phyloP scores from a whole-genome alignment of 2,113 vertebrate genomes.

The Muscicapa adusta region DNA sequence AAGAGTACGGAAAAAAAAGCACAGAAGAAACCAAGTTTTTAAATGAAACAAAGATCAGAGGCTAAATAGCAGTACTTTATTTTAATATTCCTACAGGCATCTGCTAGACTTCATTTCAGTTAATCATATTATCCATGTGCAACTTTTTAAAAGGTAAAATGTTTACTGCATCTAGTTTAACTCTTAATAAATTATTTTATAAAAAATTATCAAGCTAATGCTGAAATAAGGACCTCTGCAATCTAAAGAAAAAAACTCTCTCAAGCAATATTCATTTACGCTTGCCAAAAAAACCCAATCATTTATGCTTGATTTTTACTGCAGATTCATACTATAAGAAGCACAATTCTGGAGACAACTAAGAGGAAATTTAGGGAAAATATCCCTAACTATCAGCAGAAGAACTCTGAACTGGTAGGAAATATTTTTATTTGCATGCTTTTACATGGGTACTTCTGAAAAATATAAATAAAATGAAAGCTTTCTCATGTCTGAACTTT shows the following conservation, averaged over 20 bases:
- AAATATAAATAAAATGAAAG: not conserved
- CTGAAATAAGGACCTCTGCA: not conserved
- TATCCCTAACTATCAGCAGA: not conserved
- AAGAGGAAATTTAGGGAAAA: not conserved
- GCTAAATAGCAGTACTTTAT: not conserved
- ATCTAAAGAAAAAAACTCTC: not conserved
- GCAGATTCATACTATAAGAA: not conserved
- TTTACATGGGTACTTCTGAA: not conserved
- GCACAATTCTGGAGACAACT: not conserved
- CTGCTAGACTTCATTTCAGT: not conserved
- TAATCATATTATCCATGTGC: not conserved
- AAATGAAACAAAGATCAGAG: not conserved
- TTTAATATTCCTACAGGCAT: not conserved
- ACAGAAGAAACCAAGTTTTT: not conserved
- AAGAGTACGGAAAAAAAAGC: not conserved
- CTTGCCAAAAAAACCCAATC: not conserved
- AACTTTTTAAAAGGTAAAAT: not conserved
- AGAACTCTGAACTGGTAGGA: constrained; percentile 34
- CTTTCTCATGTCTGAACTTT: not conserved
- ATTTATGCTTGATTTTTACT: not conserved
- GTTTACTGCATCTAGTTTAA: not conserved
- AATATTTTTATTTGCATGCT: not conserved
- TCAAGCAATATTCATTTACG: not conserved
- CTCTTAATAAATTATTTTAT: not conserved
- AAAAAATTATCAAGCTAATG: not conserved